phyloP scores from a whole-genome alignment of 2,797 vertebrate genomes.

The Bradypodion pumilum region DNA sequence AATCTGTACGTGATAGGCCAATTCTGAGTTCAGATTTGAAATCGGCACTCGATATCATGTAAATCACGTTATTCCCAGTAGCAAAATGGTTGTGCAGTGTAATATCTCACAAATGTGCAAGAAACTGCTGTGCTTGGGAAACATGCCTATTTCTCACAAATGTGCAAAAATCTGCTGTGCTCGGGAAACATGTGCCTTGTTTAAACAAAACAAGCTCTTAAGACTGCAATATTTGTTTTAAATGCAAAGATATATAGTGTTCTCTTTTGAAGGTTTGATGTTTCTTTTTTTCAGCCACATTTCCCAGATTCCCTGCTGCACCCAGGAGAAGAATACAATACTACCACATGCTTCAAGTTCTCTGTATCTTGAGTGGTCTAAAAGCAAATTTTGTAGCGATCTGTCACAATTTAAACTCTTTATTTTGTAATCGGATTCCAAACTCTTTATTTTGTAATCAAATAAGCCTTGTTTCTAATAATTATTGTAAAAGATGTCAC shows the following conservation, averaged over 20 bases:
- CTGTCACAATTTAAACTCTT: not conserved
- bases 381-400: not conserved
- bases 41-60: too few species aligned
- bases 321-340: conserved; percentile 84
- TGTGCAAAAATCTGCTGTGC: not conserved
- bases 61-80: too few species aligned
- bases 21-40: too few species aligned
- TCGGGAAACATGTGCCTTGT: not conserved
- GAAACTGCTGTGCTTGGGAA: not conserved
- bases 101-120: not conserved
- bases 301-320: conserved; percentile 85
- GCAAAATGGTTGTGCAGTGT: too few species aligned
- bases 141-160: not conserved
- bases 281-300: conserved; percentile 72
- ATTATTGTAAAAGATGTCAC: not conserved
- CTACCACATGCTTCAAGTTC: conserved; percentile 85
- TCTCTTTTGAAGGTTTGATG: not conserved
- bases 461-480: not conserved
- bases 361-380: conserved; percentile 65
- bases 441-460: not conserved
- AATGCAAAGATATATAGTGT: not conserved
- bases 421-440: not conserved
- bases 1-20: too few species aligned
- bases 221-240: not conserved
- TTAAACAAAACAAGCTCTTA: not conserved